Evolutionary conservation across 2,888 invertebrate genomes (phyloP), one percentile per base, ranked within the genome.

Genomic region (Lissocephala sabroskyi): DNA sequence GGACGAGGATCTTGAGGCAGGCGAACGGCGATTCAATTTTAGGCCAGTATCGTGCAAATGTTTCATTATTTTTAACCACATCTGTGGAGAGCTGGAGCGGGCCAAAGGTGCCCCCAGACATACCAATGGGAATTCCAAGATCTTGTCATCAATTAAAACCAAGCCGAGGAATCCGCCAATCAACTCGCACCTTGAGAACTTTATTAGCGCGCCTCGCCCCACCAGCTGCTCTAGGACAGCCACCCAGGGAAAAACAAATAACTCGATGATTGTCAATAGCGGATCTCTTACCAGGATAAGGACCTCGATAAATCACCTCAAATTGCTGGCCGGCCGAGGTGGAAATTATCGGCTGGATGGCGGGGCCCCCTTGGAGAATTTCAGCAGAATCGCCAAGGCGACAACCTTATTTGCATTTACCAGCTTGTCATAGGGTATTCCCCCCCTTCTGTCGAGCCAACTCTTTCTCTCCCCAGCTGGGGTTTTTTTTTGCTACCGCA

Each of bases 111-210:
- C n/a, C n/a, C n/a, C n/a, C n/a, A n/a, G n/a, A n/a, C n/a, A 81
- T 81, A 70, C 77, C 82, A 77, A 66, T 75, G 66, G 77, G 80
- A 82, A 82, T 83, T 82, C 80, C 81, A 77, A 70, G 66, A 74
- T 81, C 79, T 82, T 82, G 83, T 82, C 82, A 81, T 83, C 83
- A 83, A 83, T 83, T 83, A 83, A 82, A 80, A 57, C 56, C 58
- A 56, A 11, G 13, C 11, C 30, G 30, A 11, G 13, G 13, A 32
- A 13, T 32, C 30, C 10, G 3, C n/a, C 30, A 32, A 13, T 32
- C 45, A 79, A 67, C 75, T 82, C 80, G 75, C 83, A 82, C 82
- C 81, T n/a, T 81, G 81, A 83, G 79, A 76, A 82, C 83, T 83
- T 83, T 82, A 83, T 83, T 83, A 82, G 75, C n/a, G n/a, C n/a